These are phyloP conservation scores for Chionomys nivalis DNA, from an alignment of 2,113 vertebrate species.

Conservation along the genomic window DNA sequence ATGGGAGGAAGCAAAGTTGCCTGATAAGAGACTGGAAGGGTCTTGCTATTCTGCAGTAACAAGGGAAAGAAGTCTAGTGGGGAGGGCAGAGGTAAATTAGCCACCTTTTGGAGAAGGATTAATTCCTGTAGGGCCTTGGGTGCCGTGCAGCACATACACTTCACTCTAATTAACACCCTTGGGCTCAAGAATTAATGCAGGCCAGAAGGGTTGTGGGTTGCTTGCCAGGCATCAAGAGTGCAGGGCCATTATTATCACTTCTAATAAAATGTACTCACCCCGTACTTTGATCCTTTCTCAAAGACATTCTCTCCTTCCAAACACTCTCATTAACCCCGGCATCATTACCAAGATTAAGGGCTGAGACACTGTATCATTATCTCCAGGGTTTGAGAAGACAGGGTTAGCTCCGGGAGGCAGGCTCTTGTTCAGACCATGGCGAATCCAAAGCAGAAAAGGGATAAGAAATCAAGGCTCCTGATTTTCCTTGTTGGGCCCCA, in stretches of 20 bases:
- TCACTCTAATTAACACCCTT: constrained; percentile 65
- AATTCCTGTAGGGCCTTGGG: constrained; percentile 43
- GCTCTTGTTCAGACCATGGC: background rate
- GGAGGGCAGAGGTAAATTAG: constrained; percentile 16
- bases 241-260: constrained; percentile 65
- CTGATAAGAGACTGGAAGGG: background rate
- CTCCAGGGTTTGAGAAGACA: constrained; percentile 34
- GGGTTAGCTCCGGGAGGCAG: background rate
- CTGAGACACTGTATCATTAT: constrained; percentile 38
- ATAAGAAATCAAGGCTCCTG: background rate
- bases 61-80: background rate
- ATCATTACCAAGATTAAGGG: constrained; percentile 40
- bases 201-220: constrained; percentile 47
- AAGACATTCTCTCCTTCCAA: constrained; percentile 36
- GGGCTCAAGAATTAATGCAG: constrained; percentile 50
- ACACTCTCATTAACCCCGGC: constrained; percentile 58
- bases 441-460: background rate
- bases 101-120: constrained; percentile 40
- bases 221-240: constrained; percentile 12
- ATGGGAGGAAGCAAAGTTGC: background rate
- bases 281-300: constrained; percentile 63
- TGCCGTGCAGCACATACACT: constrained; percentile 27
- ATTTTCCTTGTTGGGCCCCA: constrained; percentile 8
- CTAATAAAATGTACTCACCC: constrained; percentile 63
- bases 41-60: background rate